A percentile compares a stretch with the other conserved stretches of the same genome.
Conservation (phyloP, 2,888 invertebrate species). For the Phymatocera aterrima region DNA sequence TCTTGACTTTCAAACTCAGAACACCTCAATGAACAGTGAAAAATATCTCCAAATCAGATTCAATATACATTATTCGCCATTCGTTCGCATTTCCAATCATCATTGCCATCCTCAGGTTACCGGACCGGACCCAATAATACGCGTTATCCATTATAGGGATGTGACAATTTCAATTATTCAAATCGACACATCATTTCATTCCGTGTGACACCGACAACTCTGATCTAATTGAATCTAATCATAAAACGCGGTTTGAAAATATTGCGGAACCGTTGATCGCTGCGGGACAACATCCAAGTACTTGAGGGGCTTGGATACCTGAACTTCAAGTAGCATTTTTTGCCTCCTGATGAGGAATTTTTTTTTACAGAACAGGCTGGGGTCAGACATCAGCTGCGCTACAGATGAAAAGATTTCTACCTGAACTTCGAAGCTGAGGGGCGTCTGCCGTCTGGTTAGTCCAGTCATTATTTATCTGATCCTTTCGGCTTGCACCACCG, state of each 20-base stretch:
- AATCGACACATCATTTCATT: too few relatives aligned
- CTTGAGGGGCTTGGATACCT: conserved; percentile 1
- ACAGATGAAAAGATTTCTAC: conserved; percentile 42
- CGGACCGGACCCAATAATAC: too few relatives aligned
- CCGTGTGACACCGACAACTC: too few relatives aligned
- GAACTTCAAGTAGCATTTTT: conserved; percentile 4
- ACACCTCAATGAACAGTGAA: too few relatives aligned
- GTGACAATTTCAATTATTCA: too few relatives aligned
- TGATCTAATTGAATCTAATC: too few relatives aligned
- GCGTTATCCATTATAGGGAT: too few relatives aligned
- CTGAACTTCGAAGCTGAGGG: conserved; percentile 27
- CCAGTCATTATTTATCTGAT: conserved; percentile 39
- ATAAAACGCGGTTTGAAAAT: neutral
- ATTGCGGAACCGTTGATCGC: neutral
- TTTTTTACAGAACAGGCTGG: conserved; percentile 20
- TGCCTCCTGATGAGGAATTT: conserved; percentile 5
- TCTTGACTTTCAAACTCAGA: too few relatives aligned
- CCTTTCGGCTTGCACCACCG: conserved; percentile 34
- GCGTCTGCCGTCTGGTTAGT: conserved; percentile 41
- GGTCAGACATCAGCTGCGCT: conserved; percentile 24
- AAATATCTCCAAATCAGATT: too few relatives aligned
- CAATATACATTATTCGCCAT: too few relatives aligned
- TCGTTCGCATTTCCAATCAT: too few relatives aligned
- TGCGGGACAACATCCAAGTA: neutral
- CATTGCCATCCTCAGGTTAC: too few relatives aligned